Evolutionary conservation across 2,888 invertebrate genomes (phyloP), one percentile per base, ranked within the genome.

Genomic region (Laothoe populi): DNA sequence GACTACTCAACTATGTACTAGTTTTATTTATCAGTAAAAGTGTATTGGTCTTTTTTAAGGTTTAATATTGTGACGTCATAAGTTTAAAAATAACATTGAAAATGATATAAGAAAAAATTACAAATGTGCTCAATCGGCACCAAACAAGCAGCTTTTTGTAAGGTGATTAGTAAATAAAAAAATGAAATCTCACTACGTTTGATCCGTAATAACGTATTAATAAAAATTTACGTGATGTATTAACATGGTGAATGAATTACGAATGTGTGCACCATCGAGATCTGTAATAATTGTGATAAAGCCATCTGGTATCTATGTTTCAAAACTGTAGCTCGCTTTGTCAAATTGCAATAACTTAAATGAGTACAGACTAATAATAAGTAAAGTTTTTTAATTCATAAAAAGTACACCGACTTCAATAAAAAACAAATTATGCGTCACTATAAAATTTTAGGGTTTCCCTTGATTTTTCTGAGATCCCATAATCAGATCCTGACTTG

Each of bases 141-240:
- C 53, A 35, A 31, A 19, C 35, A 53, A 53, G 35, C 49, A 49
- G 49, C 53, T 53, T 53, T 48, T 53, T 53, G 35, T 53, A 53
- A 31, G 7, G 2, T 10, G n/a, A 31, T 53, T 53, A 57, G 26
- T 62, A 53, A 53, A 35, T 40, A 44, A 49, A 48, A 40, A 48
- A 63, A 67, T 70, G 71, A 73, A 78, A 75, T 78, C 78, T 76
- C 79, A 78, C 73, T 78, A 77, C 75, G 75, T 78, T 75, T 73
- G 48, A 38, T 58, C 40, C 57, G 40, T 21, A 58, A 42, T 38
- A 35, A n/a, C 42, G 24, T 42, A 42, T 40, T 58, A 58, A n/a
- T 49, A 26, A 40, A 1, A 40, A 42, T 53, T 35, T 35, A 53
- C 53, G 53, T 53, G 19, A 53, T 53, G 53, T 53, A 53, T 53